A percentile compares a stretch with the other conserved stretches of the same genome.
Conservation (phyloP, 2,888 invertebrate species). For the Gari tellinella region DNA sequence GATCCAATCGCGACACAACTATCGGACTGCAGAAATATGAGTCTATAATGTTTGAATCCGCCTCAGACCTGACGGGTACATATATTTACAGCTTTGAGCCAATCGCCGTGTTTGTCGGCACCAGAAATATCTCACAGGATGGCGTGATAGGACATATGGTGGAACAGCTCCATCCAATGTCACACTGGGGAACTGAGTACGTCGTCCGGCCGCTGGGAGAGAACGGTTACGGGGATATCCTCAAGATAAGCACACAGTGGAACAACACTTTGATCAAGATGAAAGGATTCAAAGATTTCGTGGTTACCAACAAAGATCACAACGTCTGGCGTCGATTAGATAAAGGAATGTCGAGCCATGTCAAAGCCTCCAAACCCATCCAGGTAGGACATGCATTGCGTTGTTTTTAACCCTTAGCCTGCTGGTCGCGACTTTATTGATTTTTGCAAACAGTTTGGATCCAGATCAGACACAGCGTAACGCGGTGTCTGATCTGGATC, state of each 20-base stretch:
- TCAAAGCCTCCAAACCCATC: too few species aligned
- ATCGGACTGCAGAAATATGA: conserved; percentile 32
- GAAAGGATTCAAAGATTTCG: conserved; percentile 13
- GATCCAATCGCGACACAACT: conserved; percentile 2
- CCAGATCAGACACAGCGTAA: too few species aligned
- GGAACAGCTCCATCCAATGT: conserved; percentile 42
- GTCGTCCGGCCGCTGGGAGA: conserved; percentile 10
- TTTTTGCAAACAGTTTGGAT: too few species aligned
- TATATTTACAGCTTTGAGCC: conserved; percentile 32
- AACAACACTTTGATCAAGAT: conserved; percentile 18
- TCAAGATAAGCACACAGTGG: conserved; percentile 29
- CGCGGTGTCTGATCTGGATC: too few species aligned
- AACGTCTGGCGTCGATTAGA: too few species aligned
- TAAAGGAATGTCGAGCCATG: too few species aligned
- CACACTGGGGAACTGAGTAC: conserved; percentile 48
- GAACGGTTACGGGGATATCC: conserved; percentile 40
- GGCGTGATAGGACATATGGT: conserved; percentile 21
- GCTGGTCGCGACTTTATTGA: too few species aligned
- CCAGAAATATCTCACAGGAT: conserved; percentile 34
- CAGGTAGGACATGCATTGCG: too few species aligned
- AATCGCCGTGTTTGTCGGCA: conserved; percentile 44
- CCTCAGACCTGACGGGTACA: conserved; percentile 43
- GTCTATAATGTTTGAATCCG: conserved; percentile 34
- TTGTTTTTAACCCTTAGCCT: too few species aligned
- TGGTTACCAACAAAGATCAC: too few species aligned